Evolutionary conservation across 2,888 invertebrate genomes (phyloP), one percentile per base, ranked within the genome.

Genomic region (Gerris lacustris): DNA sequence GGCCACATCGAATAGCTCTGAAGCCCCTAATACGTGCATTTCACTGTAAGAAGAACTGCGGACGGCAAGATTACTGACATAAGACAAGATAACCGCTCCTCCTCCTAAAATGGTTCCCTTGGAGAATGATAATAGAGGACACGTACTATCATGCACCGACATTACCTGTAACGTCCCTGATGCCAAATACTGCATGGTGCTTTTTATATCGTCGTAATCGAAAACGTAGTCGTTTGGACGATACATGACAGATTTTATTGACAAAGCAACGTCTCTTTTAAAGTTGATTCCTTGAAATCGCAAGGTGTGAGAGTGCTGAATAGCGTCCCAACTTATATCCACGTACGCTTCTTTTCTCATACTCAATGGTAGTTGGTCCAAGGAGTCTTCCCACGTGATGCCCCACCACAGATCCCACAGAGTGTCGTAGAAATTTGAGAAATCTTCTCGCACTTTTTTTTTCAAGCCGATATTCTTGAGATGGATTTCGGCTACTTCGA

Each of bases 291-390:
- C 67, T 11, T 67, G 44, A 43, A 17, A 44, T 2, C 67, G 15
- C 6, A 44, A 43, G 17, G 45, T 17, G 9, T 43, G 67, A 9
- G 67, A 67, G 17, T 67, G 67, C 5, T 67, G 67, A 2, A 67
- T 67, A 15, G 67, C 44, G 11, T 67, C 67, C 67, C 67, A 67
- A 45, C n/a, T 15, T 7, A 67, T 7, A 17, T 67, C 67, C 17
- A 45, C n/a, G 7, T 9, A 67, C 6, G 43, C 5, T 44, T 67
- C 67, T 5, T 67, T 67, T 5, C 31, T 15, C 44, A 67, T 15
- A 45, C 67, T n/a, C n/a, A 44, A 7, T 9, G 67, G 67, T 45
- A 67, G 5, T 15, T 31, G 9, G 66, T 31, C 43, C 66, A 66
- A 17, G 9, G 43, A 66, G 9, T 66, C 66, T 17, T 17, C 66